Evolutionary conservation across 2,113 vertebrate genomes (phyloP).

Genomic region (Chiloscyllium plagiosum): DNA sequence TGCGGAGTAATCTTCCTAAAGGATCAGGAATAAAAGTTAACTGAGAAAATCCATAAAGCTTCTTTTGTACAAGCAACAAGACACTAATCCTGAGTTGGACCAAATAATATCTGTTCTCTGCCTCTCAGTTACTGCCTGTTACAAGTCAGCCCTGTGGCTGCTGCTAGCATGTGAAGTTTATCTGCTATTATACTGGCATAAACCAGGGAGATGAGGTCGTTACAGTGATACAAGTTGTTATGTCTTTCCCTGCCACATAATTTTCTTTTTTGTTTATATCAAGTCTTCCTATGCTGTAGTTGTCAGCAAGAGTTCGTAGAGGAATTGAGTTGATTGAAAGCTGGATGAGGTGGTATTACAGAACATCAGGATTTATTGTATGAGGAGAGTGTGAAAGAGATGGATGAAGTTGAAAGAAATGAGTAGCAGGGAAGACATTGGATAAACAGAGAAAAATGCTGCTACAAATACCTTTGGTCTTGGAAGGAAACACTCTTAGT

Average conservation of each 20-base stretch:
- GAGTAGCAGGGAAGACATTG: too few species aligned
- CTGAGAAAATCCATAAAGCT: constrained; percentile 31
- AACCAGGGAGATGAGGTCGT: neutral
- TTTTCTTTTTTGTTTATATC: neutral
- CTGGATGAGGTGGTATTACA: too few species aligned
- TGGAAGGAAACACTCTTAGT: too few species aligned
- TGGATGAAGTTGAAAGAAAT: too few species aligned
- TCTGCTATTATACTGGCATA: neutral
- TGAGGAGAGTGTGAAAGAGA: too few species aligned
- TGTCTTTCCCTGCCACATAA: neutral
- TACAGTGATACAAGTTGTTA: neutral
- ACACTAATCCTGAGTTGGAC: constrained; percentile 9
- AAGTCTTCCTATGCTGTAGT: neutral
- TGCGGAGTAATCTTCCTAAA: constrained; percentile 14
- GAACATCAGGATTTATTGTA: too few species aligned
- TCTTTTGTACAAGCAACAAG: neutral
- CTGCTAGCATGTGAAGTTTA: neutral
- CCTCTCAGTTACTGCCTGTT: neutral
- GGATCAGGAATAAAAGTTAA: constrained; percentile 24
- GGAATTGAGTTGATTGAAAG: too few species aligned
- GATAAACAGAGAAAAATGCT: too few species aligned
- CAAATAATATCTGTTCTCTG: neutral
- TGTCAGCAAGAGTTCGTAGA: too few species aligned
- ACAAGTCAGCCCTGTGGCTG: neutral
- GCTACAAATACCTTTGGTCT: too few species aligned